Base-by-base conservation (phyloP, 2,113 vertebrate genomes). In the Lepisosteus oculatus region DNA sequence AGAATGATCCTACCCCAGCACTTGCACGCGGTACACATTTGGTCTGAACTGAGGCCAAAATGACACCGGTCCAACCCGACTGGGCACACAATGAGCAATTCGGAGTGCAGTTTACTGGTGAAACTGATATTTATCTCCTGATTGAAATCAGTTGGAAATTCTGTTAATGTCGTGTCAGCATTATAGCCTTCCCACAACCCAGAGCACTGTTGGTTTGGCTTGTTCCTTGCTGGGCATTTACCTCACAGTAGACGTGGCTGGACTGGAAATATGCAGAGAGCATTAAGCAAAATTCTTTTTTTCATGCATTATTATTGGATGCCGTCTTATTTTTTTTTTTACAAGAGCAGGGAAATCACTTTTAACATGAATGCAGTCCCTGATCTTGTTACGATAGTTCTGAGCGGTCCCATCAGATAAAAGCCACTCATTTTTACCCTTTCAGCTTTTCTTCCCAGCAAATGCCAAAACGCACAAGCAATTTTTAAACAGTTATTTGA, bases 91-190 rank as follows among this genome's bases (percentile, higher is more conserved):
- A 87, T 82, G 86, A 82, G 84, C 81, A 80, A 76, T 83, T 76
- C 67, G 82, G 84, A 90, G 83, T 85, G 84, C 81, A 81, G 85
- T 83, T 86, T 83, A 84, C 77, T 77, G 76, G 72, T 71, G 81
- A 88, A 91, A 86, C 81, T 75, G 86, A 85, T 93, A 86, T 82
- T 90, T 89, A 93, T 92, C 89, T 84, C 76, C 85, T 88, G 89
- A 91, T 89, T 91, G 79, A 83, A 90, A 92, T 93, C 86, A 85
- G 82, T 86, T 81, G 84, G 84, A 86, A 85, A 79, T 73, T 51
- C 75, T 67, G 83, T 74, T 74, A 81, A 79, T 85, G 87, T 87
- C 73, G 66, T 81, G 87, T 92, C 89, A 93, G 86, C 91, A 79
- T 80, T 85, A 77, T 86, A 79, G 71, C 81, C 84, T 78, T 84